Conservation (phyloP, 37 sponge, comb jelly and placozoan species). For the Spongilla lacustris region DNA sequence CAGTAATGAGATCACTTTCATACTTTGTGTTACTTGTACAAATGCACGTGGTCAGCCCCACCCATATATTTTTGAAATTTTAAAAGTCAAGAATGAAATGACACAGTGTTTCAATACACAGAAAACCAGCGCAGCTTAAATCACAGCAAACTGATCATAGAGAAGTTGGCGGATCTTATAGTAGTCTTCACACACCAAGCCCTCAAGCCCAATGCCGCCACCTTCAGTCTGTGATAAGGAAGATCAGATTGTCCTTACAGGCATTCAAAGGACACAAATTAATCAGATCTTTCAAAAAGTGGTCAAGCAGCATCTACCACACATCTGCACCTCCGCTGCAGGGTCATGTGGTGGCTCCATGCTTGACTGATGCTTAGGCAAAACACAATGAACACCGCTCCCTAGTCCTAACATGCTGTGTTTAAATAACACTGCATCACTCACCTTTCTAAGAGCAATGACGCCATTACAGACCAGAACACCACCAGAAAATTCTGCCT, state of each 20-base stretch:
- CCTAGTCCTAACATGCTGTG: too few species aligned
- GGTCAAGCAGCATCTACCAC: slow-evolving; percentile 4
- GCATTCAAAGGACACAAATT: not conserved
- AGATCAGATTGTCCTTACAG: slow-evolving; percentile 18
- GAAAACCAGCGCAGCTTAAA: slow-evolving; percentile 33
- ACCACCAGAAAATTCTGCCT: slow-evolving; percentile 98
- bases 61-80: not conserved
- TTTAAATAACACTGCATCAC: too few species aligned
- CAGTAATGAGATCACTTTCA: not conserved
- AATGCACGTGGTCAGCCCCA: not conserved
- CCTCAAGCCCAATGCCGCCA: slow-evolving; percentile 90
- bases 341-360: too few species aligned
- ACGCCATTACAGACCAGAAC: slow-evolving; percentile 90
- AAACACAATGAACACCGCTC: too few species aligned
- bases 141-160: slow-evolving; percentile 97
- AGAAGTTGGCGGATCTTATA: slow-evolving; percentile 88
- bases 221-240: slow-evolving; percentile 70
- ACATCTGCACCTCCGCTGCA: not conserved
- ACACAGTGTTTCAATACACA: not conserved
- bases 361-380: too few species aligned
- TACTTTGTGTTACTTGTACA: not conserved
- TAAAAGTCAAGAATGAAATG: not conserved
- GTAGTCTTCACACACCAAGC: slow-evolving; percentile 93
- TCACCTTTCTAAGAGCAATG: slow-evolving; percentile 88
- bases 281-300: not conserved